A percentile compares a stretch with the other conserved stretches of the same genome.
Conservation (phyloP, 2,888 invertebrate species). For the Pollenia amentaria region DNA sequence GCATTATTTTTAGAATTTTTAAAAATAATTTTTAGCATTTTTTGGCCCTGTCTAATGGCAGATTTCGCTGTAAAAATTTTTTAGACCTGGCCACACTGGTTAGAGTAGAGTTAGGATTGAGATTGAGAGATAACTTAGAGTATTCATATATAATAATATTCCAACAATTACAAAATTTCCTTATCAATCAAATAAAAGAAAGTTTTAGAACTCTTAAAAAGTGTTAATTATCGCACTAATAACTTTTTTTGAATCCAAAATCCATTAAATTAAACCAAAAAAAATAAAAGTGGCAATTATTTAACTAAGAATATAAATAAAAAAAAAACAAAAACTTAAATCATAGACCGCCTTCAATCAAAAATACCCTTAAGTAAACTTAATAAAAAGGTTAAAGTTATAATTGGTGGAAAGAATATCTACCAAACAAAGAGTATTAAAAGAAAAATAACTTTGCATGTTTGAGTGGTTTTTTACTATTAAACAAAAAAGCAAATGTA, state of each 20-base stretch:
- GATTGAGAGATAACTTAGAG: too few relatives aligned
- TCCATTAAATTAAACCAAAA: background rate
- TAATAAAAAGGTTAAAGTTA: slow-evolving; percentile 40
- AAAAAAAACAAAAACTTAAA: background rate
- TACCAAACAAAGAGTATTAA: background rate
- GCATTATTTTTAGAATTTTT: too few relatives aligned
- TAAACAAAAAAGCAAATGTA: background rate
- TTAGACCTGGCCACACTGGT: too few relatives aligned
- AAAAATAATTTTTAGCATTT: too few relatives aligned
- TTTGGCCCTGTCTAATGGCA: too few relatives aligned
- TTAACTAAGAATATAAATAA: slow-evolving; percentile 18
- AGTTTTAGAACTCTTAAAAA: background rate
- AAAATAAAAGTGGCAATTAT: background rate
- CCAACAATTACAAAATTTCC: too few relatives aligned
- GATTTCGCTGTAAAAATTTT: too few relatives aligned
- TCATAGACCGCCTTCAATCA: background rate
- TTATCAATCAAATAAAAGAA: too few relatives aligned
- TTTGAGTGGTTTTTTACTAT: background rate
- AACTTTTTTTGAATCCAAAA: background rate
- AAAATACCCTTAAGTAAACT: background rate
- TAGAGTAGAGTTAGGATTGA: too few relatives aligned
- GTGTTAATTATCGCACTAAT: background rate
- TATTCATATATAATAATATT: too few relatives aligned
- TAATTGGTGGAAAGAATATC: background rate
- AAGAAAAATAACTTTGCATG: slow-evolving; percentile 19